A percentile compares a stretch with the other conserved stretches of the same genome.
Evolutionary conservation across 2,797 vertebrate species (phyloP).

Genomic region (Babyrousa celebensis): DNA sequence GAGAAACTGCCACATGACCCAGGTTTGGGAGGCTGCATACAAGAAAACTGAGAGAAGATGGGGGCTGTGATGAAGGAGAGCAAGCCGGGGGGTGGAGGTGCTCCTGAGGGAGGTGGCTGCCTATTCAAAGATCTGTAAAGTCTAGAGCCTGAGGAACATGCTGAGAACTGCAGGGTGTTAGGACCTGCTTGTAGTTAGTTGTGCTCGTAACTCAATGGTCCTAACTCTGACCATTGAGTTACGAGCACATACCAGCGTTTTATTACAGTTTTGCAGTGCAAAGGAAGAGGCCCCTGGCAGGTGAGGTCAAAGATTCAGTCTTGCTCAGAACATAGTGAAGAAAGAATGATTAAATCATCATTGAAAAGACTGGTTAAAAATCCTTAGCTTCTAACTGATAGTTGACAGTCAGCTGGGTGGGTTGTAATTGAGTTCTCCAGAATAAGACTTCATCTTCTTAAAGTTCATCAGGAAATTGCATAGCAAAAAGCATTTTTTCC

Average conservation of each 20-base stretch:
- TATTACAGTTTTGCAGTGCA: background rate
- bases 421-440: background rate
- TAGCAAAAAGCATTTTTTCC: background rate
- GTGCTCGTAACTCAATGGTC: too few relatives aligned
- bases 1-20: background rate
- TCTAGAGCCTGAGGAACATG: background rate
- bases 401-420: background rate
- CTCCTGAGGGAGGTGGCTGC: background rate
- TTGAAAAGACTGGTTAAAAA: background rate
- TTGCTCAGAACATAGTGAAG: background rate
- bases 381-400: background rate
- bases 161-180: background rate
- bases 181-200: background rate
- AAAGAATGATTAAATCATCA: background rate
- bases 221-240: background rate
- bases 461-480: background rate
- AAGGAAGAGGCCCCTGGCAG: background rate
- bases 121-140: background rate
- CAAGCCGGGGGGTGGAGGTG: background rate
- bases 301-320: background rate
- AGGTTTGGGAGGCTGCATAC: background rate
- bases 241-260: background rate
- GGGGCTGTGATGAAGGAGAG: too few relatives aligned
- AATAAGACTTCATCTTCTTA: background rate
- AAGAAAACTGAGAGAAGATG: background rate